Conservation (phyloP, 2,113 vertebrate species). For the Panthera leo region DNA sequence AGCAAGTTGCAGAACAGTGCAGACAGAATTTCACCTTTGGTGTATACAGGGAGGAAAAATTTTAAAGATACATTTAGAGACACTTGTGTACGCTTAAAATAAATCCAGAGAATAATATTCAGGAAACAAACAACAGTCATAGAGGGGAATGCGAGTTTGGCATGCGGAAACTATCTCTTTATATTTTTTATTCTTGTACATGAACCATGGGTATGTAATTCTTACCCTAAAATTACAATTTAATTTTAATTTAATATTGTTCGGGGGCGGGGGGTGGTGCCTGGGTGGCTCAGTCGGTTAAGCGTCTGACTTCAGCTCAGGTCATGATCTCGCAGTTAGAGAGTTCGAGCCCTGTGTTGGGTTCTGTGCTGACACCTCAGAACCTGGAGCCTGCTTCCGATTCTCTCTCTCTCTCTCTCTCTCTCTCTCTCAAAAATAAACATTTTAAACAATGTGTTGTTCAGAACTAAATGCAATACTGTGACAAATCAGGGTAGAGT, state of each 20-base stretch:
- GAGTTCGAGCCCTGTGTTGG: too few species aligned
- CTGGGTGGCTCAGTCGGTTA: too few species aligned
- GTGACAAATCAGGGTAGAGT: neutral
- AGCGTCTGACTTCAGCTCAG: too few species aligned
- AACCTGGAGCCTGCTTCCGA: too few species aligned
- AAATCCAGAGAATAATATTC: neutral
- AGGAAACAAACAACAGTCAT: neutral
- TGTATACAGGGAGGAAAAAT: neutral
- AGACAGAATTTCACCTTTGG: neutral
- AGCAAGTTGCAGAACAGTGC: neutral
- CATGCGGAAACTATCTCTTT: neutral
- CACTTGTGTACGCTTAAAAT: neutral
- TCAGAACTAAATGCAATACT: neutral
- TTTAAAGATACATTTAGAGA: neutral
- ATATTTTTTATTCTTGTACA: neutral
- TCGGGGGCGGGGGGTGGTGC: too few species aligned
- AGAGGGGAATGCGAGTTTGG: accelerated
- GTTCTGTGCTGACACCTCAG: too few species aligned
- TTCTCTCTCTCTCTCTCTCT: too few species aligned
- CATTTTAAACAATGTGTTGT: too few species aligned
- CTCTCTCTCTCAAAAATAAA: too few species aligned
- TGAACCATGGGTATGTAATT: neutral
- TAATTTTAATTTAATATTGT: neutral
- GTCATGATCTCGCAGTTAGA: too few species aligned
- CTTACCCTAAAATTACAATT: neutral